Base-by-base conservation (phyloP, 1,140 invertebrate species). In the Ephestia elutella region DNA sequence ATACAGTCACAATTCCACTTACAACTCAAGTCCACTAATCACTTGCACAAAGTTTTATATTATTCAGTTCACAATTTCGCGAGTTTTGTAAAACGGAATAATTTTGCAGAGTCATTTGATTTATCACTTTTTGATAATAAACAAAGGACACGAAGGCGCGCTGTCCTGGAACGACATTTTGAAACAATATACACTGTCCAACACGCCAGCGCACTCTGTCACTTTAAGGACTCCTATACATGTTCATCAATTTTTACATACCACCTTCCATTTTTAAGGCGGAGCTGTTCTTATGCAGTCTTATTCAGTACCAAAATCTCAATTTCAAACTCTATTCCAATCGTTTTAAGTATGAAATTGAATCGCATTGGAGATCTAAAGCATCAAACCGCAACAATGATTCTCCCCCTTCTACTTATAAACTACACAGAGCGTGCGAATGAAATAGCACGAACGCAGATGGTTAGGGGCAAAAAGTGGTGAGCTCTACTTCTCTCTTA, bases 211-310 rank as follows among this genome's bases (percentile, higher is more conserved):
- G 75, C 78, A 84, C 82, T 88, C 83, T 88, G 86, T 88, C 86
- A 88, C 83, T 86, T 86, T 86, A 86, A 86, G 81, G 81, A 88
- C 83, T 84, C 73, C 82, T 83, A 86, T 88, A 86, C 83, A 86
- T 86, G 86, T 88, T 85, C 83, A 88, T 88, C 80, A 88, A 88
- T 88, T 88, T 87, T 88, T 88, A 88, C 86, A 88, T 88, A 86
- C 86, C 83, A 88, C 83, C 86, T 88, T 86, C 86, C 86, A 88
- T 88, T 88, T 88, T 88, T 88, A 86, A 88, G 86, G 86, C 83
- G 86, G 86, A 84, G 86, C 82, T 86, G 80, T 75, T 80, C 73
- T 82, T 83, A 71, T 68, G 64, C 68, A 72, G 59, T 72, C 78
- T 75, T 75, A 66, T 56, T 69, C 35, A 49, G 50, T 53, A 61